Evolutionary conservation across 2,113 vertebrate genomes (phyloP).

Genomic region (Thoracochromis brauschi): DNA sequence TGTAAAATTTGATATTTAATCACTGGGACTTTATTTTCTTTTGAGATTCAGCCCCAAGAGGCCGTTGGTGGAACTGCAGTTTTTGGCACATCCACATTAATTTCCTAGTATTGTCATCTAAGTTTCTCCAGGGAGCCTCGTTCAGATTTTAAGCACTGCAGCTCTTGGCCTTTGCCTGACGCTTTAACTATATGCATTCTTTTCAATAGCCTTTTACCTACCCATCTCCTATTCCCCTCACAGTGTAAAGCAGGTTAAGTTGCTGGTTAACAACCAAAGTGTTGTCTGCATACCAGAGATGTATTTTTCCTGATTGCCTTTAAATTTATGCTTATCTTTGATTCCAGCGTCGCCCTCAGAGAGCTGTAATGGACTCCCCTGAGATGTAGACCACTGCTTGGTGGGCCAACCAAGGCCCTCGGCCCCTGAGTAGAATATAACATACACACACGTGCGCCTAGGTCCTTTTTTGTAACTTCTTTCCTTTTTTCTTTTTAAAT

Average conservation of each 20-base stretch:
- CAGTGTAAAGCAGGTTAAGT: conserved; percentile 63
- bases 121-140: background rate
- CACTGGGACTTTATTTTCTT: background rate
- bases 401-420: conserved; percentile 86
- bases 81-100: background rate
- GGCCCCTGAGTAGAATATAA: conserved; percentile 75
- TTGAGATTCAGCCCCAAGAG: background rate
- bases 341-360: conserved; percentile 80
- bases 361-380: conserved; percentile 88
- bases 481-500: conserved; percentile 7
- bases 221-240: conserved; percentile 52
- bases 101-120: background rate
- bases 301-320: conserved; percentile 93
- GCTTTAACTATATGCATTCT: background rate
- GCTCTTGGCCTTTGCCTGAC: background rate
- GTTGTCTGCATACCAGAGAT: conserved; percentile 52
- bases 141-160: background rate
- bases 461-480: conserved; percentile 65
- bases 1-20: background rate
- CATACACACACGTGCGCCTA: conserved; percentile 24
- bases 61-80: background rate
- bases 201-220: background rate
- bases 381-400: conserved; percentile 83
- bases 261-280: conserved; percentile 69
- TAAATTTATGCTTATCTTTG: conserved; percentile 99